These are phyloP conservation scores for Hyperopisus bebe DNA, from an alignment of 2,113 vertebrate genomes.

Conservation along the genomic window DNA sequence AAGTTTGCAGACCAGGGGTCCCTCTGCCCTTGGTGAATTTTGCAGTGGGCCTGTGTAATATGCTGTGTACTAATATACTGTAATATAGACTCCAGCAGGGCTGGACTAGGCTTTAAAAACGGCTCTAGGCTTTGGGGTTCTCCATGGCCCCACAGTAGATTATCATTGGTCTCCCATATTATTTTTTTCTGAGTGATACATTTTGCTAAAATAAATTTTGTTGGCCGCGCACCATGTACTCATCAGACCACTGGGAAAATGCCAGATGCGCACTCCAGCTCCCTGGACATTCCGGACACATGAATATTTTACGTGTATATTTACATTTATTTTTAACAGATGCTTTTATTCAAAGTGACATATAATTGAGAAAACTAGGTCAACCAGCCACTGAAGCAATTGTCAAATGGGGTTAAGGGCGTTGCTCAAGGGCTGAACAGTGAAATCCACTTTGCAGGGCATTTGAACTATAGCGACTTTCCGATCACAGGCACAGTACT, in stretches of 20 bases:
- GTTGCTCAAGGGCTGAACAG: not conserved
- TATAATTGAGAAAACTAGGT: not conserved
- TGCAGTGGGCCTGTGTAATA: not conserved
- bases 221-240: not conserved
- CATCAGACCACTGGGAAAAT: not conserved
- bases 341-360: not conserved
- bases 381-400: not conserved
- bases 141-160: not conserved
- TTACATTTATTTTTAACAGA: not conserved
- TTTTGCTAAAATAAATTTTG: not conserved
- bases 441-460: not conserved
- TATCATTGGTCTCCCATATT: not conserved
- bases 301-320: not conserved
- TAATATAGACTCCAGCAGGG: not conserved
- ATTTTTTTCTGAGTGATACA: not conserved
- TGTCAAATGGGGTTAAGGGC: not conserved
- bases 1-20: not conserved
- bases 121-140: not conserved
- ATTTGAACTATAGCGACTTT: not conserved
- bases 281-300: not conserved
- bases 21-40: not conserved
- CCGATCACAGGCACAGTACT: not conserved
- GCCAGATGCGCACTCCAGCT: not conserved
- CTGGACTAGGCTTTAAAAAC: not conserved
- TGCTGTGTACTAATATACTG: not conserved